A percentile compares a stretch with the other conserved stretches of the same genome.
These are phyloP conservation scores for Incurvaria masculella DNA, from an alignment of 2,888 invertebrate genomes.

Conservation along the genomic window DNA sequence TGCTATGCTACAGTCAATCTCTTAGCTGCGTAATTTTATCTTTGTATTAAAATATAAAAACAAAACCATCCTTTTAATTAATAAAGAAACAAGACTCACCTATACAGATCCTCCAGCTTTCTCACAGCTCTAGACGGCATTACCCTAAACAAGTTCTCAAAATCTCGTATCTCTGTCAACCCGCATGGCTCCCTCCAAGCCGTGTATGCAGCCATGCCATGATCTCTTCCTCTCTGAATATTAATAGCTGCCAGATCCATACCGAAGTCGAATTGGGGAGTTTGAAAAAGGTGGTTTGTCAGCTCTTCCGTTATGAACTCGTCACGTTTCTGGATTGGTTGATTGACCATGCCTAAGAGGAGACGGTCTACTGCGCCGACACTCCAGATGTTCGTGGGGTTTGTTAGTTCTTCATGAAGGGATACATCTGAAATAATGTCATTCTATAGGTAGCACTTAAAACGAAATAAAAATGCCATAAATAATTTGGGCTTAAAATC, in stretches of 20 bases:
- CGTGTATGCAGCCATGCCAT: conserved; percentile 79
- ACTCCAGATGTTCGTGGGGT: conserved; percentile 68
- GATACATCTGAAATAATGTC: conserved; percentile 63
- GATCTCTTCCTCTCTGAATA: conserved; percentile 81
- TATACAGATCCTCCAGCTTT: conserved; percentile 60
- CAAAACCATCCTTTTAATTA: too few relatives aligned
- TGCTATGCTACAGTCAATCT: too few relatives aligned
- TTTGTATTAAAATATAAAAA: too few relatives aligned
- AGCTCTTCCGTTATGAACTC: conserved; percentile 79
- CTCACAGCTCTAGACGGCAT: conserved; percentile 62
- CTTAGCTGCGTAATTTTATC: too few relatives aligned
- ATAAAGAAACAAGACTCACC: too few relatives aligned
- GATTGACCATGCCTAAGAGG: conserved; percentile 72
- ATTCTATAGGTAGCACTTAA: too few relatives aligned
- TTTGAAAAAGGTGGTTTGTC: conserved; percentile 82
- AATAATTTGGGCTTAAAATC: conserved; percentile 2
- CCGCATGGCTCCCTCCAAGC: conserved; percentile 80
- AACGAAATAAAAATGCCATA: not conserved
- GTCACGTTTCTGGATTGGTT: conserved; percentile 74
- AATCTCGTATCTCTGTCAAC: conserved; percentile 60
- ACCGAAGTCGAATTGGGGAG: conserved; percentile 65
- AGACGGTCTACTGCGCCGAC: conserved; percentile 78
- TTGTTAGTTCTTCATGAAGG: conserved; percentile 73
- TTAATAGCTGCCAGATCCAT: conserved; percentile 88
- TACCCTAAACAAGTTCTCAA: conserved; percentile 67